Base-by-base conservation (phyloP, 2,888 invertebrate species). In the Leptopilina drosophilae region DNA sequence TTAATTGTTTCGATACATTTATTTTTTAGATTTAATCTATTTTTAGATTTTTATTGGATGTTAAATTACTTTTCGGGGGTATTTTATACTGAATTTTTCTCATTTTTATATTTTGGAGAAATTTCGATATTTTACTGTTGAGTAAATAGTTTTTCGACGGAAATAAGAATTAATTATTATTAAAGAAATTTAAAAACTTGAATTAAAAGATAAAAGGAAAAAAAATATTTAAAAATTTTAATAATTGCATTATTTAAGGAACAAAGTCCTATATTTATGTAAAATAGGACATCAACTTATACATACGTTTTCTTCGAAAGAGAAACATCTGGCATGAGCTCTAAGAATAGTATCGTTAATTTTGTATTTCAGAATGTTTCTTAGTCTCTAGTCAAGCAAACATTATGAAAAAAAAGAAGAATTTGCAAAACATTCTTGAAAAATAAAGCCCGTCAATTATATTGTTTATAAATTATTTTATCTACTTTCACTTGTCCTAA, bases 321-420 rank as follows among this genome's bases (percentile, higher is more conserved):
- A 40, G 73, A 73, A 56, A 56, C 73, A 73, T 73, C 73, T 73
- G 73, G 73, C 73, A 73, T 73, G 33, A 20, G 73, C 73, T 73
- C 56, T 14, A 73, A 33, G 56, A 73, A 73, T 73, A 73, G 73
- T 56, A 73, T 73, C 73, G 73, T 40, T 73, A 53, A 73, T 40
- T 73, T 33, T 53, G 46, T 73, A 73, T 56, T 73, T 56, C n/a
- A 73, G 73, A 73, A 73, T 73, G 40, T 73, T 73, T 73, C 56
- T 73, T 53, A 33, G 73, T 15, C 33, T 56, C n/a, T 56, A 56
- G 33, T 69, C 69, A 69, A 69, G 53, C 33, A 40, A 73, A 73
- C n/a, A 15, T 67, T 49, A 33, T 42, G 5, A 42, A 67, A 73
- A 46, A 66, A 73, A 56, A 73, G 33, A 33, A 33, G 33, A 33